These are phyloP conservation scores for Oenanthe melanoleuca DNA, from an alignment of 2,113 vertebrate species.

Conservation along the genomic window DNA sequence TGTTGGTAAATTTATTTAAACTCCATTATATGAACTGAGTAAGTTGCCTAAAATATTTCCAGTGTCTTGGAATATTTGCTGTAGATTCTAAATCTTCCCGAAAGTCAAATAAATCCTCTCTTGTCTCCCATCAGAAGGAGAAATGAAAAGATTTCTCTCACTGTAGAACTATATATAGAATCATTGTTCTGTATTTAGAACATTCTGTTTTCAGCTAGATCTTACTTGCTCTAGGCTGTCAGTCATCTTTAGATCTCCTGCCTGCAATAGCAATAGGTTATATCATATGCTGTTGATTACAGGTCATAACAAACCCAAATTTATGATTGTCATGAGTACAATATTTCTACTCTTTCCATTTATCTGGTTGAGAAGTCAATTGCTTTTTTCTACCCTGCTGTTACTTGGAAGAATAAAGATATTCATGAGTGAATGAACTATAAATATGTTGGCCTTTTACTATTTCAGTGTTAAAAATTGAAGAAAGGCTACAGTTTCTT, in stretches of 20 bases:
- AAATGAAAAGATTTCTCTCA: constrained; percentile 24
- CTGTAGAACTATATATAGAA: not conserved
- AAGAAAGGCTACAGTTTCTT: not conserved
- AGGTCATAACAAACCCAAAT: constrained; percentile 26
- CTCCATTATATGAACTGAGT: not conserved
- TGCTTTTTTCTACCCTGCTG: not conserved
- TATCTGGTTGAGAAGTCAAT: constrained; percentile 17
- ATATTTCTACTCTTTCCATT: not conserved
- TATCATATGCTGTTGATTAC: constrained; percentile 28
- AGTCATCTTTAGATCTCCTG: constrained; percentile 21
- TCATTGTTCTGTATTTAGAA: constrained; percentile 42
- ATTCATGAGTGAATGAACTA: not conserved
- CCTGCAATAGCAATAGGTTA: not conserved
- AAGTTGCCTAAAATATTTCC: not conserved
- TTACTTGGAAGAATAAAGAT: not conserved
- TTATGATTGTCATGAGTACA: not conserved
- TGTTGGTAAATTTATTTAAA: not conserved
- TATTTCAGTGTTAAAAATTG: not conserved
- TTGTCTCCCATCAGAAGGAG: not conserved
- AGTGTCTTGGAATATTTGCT: constrained; percentile 5
- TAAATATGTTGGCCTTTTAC: not conserved
- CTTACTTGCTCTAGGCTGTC: not conserved
- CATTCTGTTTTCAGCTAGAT: not conserved
- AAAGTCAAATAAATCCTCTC: not conserved
- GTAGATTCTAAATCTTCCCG: constrained; percentile 1